Base-by-base conservation (phyloP, 2,888 invertebrate genomes). In the Microctonus brassicae region DNA sequence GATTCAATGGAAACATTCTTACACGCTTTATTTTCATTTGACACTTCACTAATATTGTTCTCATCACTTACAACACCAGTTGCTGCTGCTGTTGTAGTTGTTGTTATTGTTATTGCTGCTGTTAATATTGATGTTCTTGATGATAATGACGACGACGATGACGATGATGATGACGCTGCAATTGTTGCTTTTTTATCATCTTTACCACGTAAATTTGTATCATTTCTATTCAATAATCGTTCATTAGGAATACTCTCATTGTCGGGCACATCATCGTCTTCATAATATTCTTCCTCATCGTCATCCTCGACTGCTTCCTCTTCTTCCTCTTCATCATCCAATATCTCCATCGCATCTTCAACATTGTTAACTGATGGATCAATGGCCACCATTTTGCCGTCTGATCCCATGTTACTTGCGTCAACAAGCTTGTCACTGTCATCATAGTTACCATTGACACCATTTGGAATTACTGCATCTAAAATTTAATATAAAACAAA, bases 41-140 rank as follows among this genome's bases (percentile, higher is more conserved):
- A 82, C 80, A 84, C 83, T 82, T 84, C 85, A 82, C 83, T 82
- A 78, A 84, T 73, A 88, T 86, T 81, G 88, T 92, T 86, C 76
- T 90, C 90, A 79, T 91, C 91, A 85, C 90, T 89, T 55, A 88
- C 88, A 76, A 88, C 88, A 24, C 79, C 79, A 10, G 73, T 76
- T 1, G 66, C 61, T 76, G 39, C 70, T 2, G 63, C 20, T 61
- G 73, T 73, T 34, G 53, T 61, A 33, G 13, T 11, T 33, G n/a
- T 29, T 5, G 29, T 29, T 29, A 6, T 24, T 60, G 68, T 1
- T 67, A n/a, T n/a, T n/a, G n/a, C n/a, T n/a, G n/a, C 71, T 53
- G 65, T 68, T 34, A 29, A 13, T n/a, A 9, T 36, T 61, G 22
- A 2, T 61, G 22, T 76, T 77, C 2, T 22, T 53, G 13, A 42